Evolutionary conservation across 2,888 invertebrate genomes (phyloP), one percentile per base, ranked within the genome.

Genomic region (Phania funesta): DNA sequence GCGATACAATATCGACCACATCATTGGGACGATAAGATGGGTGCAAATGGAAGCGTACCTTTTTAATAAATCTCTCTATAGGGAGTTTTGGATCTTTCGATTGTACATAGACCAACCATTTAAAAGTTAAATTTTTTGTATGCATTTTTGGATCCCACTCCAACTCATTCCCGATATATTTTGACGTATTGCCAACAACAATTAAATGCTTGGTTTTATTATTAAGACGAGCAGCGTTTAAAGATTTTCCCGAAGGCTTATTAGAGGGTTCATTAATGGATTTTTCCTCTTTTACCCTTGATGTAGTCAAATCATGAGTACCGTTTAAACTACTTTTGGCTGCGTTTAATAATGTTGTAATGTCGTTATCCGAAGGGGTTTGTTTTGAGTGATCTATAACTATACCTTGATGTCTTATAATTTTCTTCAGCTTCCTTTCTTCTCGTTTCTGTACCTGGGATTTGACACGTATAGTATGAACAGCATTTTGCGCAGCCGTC

Each of bases 91-190:
- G 92, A 16, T 87, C 85, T 68, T 94, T 93, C 0, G 95, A 95
- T 85, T 96, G 93, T 1, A 97, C 94, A 92, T 97, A 98, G 73
- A 97, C 93, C 91, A 97, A 93, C 98, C 98, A 98, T 90, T 97
- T 96, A 91, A 98, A 96, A 7, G 95, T 96, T 22, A 96, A 95
- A 0, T 95, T 94, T 56, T 77, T 48, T 32, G 93, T 92, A 29
- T 93, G 91, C n/a, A 71, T 22, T 16, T 77, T 75, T 0, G 16
- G 9, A 1, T 64, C 52, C 29, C 38, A 35, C 8, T 76, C 83
- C n/a, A 54, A 41, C 22, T 94, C 94, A 86, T 95, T 92, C 0
- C 94, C 93, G 26, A 96, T 94, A 92, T 94, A 97, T 88, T 96
- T 96, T 0, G 97, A 97, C 3, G 97, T 95, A 91, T 97, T 97